Evolutionary conservation across 2,113 vertebrate species (phyloP).

Genomic region (Apteryx mantelli): DNA sequence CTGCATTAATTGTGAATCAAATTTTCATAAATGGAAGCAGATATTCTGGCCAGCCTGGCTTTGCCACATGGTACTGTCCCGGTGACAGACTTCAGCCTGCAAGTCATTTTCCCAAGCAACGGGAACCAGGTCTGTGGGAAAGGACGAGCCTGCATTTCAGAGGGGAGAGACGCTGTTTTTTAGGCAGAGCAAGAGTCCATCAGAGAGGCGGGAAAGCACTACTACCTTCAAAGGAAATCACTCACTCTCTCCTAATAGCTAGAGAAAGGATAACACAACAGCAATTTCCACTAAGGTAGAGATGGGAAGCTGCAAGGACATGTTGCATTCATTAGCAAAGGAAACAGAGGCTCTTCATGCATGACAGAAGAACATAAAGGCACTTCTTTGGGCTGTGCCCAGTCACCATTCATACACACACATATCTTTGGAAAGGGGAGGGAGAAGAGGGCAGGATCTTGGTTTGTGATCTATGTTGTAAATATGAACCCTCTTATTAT

Average conservation of each 20-base stretch:
- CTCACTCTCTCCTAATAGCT: neutral
- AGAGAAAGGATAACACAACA: neutral
- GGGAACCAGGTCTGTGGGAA: neutral
- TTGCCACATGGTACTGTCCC: neutral
- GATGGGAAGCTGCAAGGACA: neutral
- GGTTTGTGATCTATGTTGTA: neutral
- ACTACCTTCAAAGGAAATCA: neutral
- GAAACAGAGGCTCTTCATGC: neutral
- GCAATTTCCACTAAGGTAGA: neutral
- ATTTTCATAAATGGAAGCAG: constrained; percentile 15
- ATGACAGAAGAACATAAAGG: neutral
- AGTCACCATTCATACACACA: neutral
- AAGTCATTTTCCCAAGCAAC: neutral
- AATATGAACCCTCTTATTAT: neutral
- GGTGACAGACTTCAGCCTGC: neutral
- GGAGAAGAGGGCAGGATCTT: neutral
- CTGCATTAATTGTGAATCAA: neutral
- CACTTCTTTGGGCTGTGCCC: neutral
- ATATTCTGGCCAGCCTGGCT: neutral
- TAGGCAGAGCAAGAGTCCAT: neutral
- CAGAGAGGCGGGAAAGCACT: neutral
- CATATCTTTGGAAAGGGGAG: neutral
- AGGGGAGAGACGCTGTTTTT: neutral
- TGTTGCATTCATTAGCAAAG: neutral
- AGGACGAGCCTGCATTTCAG: neutral